Base-by-base conservation (phyloP, 2,113 vertebrate genomes). In the Capreolus pygargus region DNA sequence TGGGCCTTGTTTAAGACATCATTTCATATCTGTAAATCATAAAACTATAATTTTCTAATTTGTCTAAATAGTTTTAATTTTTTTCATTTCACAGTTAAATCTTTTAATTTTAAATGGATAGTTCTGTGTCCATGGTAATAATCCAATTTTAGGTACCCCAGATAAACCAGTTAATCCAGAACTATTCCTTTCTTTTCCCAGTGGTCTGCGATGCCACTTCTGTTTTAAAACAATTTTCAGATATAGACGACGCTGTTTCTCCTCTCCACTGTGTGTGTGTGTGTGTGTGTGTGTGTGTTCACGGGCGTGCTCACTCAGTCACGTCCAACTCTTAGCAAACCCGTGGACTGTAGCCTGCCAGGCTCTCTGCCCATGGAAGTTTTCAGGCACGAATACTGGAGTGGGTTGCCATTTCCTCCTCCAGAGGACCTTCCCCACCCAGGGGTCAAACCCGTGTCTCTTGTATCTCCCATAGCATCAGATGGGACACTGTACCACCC, bases 221-320 rank as follows among this genome's bases (percentile, higher is more conserved):
- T 67, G 4, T 57, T 67, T 57, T 81, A 54, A 95, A 86, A 92
- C 4, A n/a, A 1, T 57, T 92, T 92, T 85, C 57, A 79, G 8
- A 30, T 36, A 67, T 36, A 64, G 60, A 78, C 3, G 5, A 45
- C n/a, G 28, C 25, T 88, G 3, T 54, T 45, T 54, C 33, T 47
- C 13, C 3, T 88, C 60, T 74, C 23, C 47, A 25, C 78, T 52
- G 0, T 33, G n/a, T 36, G n/a, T 70, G 9, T 36, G n/a, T 39
- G 19, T 70, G n/a, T 39, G 17, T 30, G 60, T 16, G 60, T 64
- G 28, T 15, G 58, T 70, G n/a, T 70, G 70, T 27, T 70, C 3
- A 0, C 5, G 0, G 0, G 1, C 3, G 3, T 43, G 70, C 39
- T 76, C 21, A 7, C 12, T 76, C 23, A 27, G 39, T 76, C 70